Base-by-base conservation (phyloP, 2,113 vertebrate species). In the Eleginops maclovinus region DNA sequence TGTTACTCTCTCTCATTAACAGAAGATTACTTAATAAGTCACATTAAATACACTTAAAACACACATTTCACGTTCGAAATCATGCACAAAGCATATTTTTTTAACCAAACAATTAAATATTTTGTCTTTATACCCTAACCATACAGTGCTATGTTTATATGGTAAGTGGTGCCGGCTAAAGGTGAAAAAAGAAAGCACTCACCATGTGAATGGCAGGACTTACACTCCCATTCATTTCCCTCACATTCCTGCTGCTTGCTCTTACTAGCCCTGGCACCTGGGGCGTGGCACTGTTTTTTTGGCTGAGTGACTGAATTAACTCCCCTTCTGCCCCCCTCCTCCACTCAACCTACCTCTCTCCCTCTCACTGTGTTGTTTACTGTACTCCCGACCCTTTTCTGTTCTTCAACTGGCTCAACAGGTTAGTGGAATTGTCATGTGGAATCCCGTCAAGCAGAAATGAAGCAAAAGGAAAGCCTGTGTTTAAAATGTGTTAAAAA, bases 181-280 rank as follows among this genome's bases (percentile, higher is more conserved):
- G 67, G 60, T 81, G 72, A 78, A 87, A 89, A 90, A 88, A 88
- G 71, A 82, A 84, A 79, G 79, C 81, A 93, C 91, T 90, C 90
- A 93, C 92, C 90, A 89, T 90, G 87, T 93, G 89, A 93, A 89
- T 93, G 93, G 81, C 88, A 90, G 84, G 88, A 90, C 91, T 93
- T 91, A 91, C 86, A 87, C 86, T 93, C 86, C 90, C 91, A 94
- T 94, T 94, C 90, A 94, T 91, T 92, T 88, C 85, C 65, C 87
- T 89, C 88, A 91, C 88, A 94, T 94, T 94, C 91, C 91, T 93
- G 90, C 77, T 92, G 90, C 90, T 90, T 93, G 90, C 90, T 91
- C 87, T 86, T 89, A 93, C 92, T 93, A 91, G 91, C 83, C 90
- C 83, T 90, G 88, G 90, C 87, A 94, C 90, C 89, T 90, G 88